Base-by-base conservation (phyloP, 2,888 invertebrate genomes). In the Hypsopygia costalis region DNA sequence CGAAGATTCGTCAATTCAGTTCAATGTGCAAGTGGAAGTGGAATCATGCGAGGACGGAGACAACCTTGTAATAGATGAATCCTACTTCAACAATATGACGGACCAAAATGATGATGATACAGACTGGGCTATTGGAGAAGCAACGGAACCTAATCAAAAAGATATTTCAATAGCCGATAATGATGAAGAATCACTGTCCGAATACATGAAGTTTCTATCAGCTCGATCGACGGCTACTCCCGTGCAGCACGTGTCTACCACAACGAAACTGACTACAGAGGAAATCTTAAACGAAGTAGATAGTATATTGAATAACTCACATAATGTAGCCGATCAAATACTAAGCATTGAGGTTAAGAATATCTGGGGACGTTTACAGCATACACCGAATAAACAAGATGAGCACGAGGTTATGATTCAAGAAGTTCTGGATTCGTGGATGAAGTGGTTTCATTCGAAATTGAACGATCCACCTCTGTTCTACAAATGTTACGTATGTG, bases 401-500 rank as follows among this genome's bases (percentile, higher is more conserved):
- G 11, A 21, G 6, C 29, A 37, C 6, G 30, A 30, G n/a, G 22
- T 30, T 1, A 6, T 37, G 3, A 10, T 37, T 1, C 29, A 37
- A 3, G 29, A 31, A 3, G 31, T 11, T 3, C 5, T 37, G 3
- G n/a, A 29, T 0, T 20, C 22, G 20, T 37, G 37, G 37, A 11
- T 11, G 3, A 7, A 0, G 1, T 37, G 29, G 30, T 11, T 11
- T 6, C 9, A 30, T 6, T 1, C 9, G 6, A 6, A 3, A 3
- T 22, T 7, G 7, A 4, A 8, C 6, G 31, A 12, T 11, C 21
- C 0, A n/a, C 37, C 37, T 1, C 30, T 37, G 9, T 6, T 11
- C 0, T 37, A 37, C 22, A 37, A 37, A 11, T 37, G 37, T 9
- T 37, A 37, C 1, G 12, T 37, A 9, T 37, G 37, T 11, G 22